phyloP scores from a whole-genome alignment of 2,888 invertebrate genomes.

The Drosophila rubida region DNA sequence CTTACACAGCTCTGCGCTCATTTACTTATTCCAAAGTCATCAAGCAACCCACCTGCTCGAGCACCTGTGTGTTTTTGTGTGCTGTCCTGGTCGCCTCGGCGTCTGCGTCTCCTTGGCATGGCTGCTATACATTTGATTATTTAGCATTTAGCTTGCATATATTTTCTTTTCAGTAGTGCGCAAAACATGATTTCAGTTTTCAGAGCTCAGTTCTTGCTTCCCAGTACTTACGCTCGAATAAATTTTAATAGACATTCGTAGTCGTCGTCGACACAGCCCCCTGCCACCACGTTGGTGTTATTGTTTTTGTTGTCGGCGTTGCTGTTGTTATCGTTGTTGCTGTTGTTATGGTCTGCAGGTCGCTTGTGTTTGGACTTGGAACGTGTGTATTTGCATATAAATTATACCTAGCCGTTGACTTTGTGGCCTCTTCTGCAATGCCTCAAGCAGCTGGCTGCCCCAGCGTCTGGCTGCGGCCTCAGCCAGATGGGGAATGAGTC shows the following conservation, averaged over 20 bases:
- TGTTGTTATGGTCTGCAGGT: constrained; percentile 60
- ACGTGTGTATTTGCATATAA: constrained; percentile 79
- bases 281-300: not conserved
- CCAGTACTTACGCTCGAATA: constrained; percentile 77
- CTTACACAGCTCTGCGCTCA: not conserved
- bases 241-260: constrained; percentile 77
- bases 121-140: constrained; percentile 72
- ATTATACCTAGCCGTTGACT: constrained; percentile 77
- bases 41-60: constrained; percentile 25
- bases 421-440: constrained; percentile 74
- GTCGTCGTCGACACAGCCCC: constrained; percentile 47
- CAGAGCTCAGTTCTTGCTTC: constrained; percentile 48
- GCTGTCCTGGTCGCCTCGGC: not conserved
- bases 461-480: constrained; percentile 35
- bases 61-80: constrained; percentile 16
- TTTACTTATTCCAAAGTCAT: not conserved
- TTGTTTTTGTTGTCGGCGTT: constrained; percentile 1
- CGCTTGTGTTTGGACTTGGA: constrained; percentile 60
- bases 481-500: not conserved
- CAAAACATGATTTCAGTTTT: constrained; percentile 71
- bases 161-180: constrained; percentile 72
- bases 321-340: constrained; percentile 20
- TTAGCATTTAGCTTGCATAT: constrained; percentile 74
- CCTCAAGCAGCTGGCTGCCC: constrained; percentile 64
- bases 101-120: constrained; percentile 21